Conservation (phyloP, 2,888 invertebrate genomes). For the Bellardia pandia region DNA sequence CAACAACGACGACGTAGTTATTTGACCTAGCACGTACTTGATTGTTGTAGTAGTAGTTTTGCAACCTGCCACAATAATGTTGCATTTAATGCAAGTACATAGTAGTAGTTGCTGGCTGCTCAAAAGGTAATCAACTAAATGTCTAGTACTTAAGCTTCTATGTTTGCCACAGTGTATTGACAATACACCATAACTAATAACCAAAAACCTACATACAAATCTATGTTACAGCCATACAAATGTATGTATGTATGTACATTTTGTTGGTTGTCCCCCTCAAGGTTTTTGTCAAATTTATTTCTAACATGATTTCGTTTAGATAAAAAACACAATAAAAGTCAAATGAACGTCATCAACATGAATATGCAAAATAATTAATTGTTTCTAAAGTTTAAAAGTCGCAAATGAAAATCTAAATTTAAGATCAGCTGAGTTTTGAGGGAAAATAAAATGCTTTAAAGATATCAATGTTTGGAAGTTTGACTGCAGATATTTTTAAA, state of each 20-base stretch:
- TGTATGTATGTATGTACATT: not conserved
- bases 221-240: not conserved
- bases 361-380: conserved; percentile 37
- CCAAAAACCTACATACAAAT: not conserved
- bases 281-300: not conserved
- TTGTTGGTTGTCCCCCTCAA: not conserved
- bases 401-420: no score
- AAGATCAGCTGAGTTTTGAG: no score
- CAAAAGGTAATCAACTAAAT: conserved; percentile 59
- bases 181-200: not conserved
- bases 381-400: not conserved
- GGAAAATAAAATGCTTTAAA: no score
- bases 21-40: conserved; percentile 68
- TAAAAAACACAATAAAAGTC: conserved; percentile 11
- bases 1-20: conserved; percentile 6
- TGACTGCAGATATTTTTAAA: no score
- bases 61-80: conserved; percentile 53
- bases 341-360: conserved; percentile 17
- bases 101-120: conserved; percentile 15
- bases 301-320: conserved; percentile 5
- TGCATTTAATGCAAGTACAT: conserved; percentile 33
- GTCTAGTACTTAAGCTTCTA: conserved; percentile 47
- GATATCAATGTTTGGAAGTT: no score
- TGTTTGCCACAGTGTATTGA: not conserved
- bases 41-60: conserved; percentile 51